phyloP scores from a whole-genome alignment of 2,888 invertebrate genomes.

The Sabatieria punctata region DNA sequence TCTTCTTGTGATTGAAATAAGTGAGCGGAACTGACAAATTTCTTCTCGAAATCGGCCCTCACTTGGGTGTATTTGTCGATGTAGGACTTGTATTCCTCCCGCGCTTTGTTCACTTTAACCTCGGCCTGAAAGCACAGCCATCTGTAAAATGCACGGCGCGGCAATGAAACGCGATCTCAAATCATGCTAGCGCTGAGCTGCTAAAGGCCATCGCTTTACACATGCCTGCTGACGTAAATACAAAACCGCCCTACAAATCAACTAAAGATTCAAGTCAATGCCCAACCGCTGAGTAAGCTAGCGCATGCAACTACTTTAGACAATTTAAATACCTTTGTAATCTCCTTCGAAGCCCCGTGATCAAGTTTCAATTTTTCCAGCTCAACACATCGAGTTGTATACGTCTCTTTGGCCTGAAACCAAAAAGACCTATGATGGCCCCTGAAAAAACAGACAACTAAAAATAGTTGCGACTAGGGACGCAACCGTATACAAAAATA shows the following conservation, averaged over 20 bases:
- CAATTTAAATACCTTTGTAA: slow-evolving; percentile 57
- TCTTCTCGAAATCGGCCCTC: slow-evolving; percentile 81
- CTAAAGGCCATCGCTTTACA: no score
- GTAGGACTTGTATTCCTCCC: slow-evolving; percentile 76
- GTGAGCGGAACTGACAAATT: slow-evolving; percentile 51
- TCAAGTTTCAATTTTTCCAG: slow-evolving; percentile 70
- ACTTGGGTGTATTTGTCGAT: slow-evolving; percentile 79
- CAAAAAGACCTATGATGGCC: neutral
- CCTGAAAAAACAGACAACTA: no score
- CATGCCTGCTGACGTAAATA: no score
- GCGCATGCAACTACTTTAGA: neutral
- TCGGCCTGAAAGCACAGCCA: slow-evolving; percentile 44
- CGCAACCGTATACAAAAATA: no score
- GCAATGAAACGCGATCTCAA: no score
- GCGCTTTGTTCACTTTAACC: slow-evolving; percentile 72
- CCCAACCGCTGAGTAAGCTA: neutral
- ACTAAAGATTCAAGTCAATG: neutral
- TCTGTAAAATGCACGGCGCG: no score
- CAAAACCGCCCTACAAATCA: slow-evolving; percentile 4
- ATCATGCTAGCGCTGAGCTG: no score
- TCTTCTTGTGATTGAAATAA: slow-evolving; percentile 15
- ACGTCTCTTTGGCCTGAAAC: slow-evolving; percentile 60
- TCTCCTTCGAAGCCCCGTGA: slow-evolving; percentile 69
- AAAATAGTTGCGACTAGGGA: no score
- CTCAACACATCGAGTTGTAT: slow-evolving; percentile 66